Evolutionary conservation across 2,888 invertebrate species (phyloP).

Genomic region (Cryptus viduatorius): DNA sequence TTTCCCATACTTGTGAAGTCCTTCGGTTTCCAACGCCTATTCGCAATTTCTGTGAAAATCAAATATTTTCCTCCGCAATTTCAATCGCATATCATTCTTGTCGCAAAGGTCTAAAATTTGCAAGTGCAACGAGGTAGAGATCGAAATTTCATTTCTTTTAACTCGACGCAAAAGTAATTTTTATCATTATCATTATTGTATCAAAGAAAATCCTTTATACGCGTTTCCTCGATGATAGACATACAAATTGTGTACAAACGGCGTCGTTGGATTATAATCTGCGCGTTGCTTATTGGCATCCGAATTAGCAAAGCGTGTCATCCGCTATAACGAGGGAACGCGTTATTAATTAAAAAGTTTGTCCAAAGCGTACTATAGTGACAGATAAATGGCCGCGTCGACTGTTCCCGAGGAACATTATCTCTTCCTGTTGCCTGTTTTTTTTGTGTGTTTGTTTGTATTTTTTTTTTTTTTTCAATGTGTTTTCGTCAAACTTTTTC

Average conservation of each 20-base stretch:
- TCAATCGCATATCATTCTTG: slow-evolving; percentile 1
- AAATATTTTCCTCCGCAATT: slow-evolving; percentile 44
- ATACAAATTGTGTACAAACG: too few species aligned
- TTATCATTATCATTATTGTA: background rate
- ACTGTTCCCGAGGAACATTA: slow-evolving; percentile 59
- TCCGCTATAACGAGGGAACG: slow-evolving; percentile 14
- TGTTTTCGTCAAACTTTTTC: slow-evolving; percentile 65
- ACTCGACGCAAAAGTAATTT: background rate
- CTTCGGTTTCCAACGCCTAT: slow-evolving; percentile 49
- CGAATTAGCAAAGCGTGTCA: slow-evolving; percentile 48
- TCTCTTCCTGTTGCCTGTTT: slow-evolving; percentile 38
- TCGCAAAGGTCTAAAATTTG: slow-evolving; percentile 11
- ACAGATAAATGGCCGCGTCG: slow-evolving; percentile 78
- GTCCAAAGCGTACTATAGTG: slow-evolving; percentile 60
- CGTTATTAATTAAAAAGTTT: slow-evolving; percentile 82
- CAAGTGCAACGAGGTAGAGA: background rate
- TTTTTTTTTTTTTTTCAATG: slow-evolving; percentile 15
- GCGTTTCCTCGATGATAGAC: too few species aligned
- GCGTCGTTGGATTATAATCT: too few species aligned
- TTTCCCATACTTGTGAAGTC: slow-evolving; percentile 53
- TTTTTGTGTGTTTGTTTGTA: slow-evolving; percentile 54
- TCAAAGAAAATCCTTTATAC: background rate
- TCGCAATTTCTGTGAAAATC: slow-evolving; percentile 18
- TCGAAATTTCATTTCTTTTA: background rate
- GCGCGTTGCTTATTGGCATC: background rate